A percentile compares a stretch with the other conserved stretches of the same genome.
phyloP scores from a whole-genome alignment of 2,113 vertebrate species.

The Pycnonotus jocosus region DNA sequence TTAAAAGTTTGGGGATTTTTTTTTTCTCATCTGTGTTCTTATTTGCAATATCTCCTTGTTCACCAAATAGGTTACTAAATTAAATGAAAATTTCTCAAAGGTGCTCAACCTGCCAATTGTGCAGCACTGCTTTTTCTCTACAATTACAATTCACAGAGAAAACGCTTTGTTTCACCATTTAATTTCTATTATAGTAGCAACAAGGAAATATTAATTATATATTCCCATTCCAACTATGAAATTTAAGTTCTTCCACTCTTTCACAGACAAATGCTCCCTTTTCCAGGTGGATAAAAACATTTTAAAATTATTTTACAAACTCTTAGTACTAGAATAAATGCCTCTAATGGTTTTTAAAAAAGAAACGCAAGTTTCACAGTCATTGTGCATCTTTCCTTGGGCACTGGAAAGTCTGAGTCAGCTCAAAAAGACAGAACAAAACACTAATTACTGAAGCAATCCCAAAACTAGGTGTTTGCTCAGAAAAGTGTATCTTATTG shows the following conservation, averaged over 20 bases:
- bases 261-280: background rate
- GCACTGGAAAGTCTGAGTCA: background rate
- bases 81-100: background rate
- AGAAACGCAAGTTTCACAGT: background rate
- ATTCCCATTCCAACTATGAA: background rate
- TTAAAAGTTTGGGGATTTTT: background rate
- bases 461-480: background rate
- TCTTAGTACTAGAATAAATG: background rate
- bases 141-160: background rate
- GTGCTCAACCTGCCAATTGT: background rate
- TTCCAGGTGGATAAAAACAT: slow-evolving; percentile 5
- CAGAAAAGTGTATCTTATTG: background rate
- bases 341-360: background rate
- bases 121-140: background rate
- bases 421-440: background rate
- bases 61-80: background rate
- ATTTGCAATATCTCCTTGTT: background rate
- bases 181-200: background rate
- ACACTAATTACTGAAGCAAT: background rate
- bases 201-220: background rate
- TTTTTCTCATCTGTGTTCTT: background rate
- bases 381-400: background rate
- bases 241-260: background rate
- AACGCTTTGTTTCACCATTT: background rate
- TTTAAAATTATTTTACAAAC: background rate